These are phyloP conservation scores for Corydoras sp. DNA, from an alignment of 2,113 vertebrate genomes.

Conservation along the genomic window DNA sequence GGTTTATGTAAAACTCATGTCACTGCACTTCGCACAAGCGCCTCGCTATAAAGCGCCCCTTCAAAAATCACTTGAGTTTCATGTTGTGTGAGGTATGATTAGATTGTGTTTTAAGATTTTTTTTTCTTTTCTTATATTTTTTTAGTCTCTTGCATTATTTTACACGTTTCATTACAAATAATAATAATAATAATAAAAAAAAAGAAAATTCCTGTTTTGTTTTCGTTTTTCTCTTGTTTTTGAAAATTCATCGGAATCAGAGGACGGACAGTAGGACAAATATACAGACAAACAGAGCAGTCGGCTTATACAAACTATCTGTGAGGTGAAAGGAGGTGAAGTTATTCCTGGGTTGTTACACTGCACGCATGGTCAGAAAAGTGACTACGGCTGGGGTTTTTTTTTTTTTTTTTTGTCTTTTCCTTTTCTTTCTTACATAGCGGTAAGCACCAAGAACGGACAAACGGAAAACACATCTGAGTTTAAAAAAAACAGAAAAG, in stretches of 20 bases:
- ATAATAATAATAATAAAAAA: constrained; percentile 50
- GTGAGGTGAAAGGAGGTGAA: constrained; percentile 65
- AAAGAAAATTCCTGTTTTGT: constrained; percentile 61
- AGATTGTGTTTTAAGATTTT: constrained; percentile 62
- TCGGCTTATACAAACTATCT: constrained; percentile 65
- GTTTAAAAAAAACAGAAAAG: constrained; percentile 43
- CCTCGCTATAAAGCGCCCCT: constrained; percentile 57
- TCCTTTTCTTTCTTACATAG: constrained; percentile 68
- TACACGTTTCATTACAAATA: constrained; percentile 50
- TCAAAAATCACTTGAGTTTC: constrained; percentile 63
- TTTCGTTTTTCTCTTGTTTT: constrained; percentile 42
- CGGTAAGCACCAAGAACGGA: constrained; percentile 63
- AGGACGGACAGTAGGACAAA: constrained; percentile 65
- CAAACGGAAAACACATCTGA: constrained; percentile 41
- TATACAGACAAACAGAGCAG: constrained; percentile 62
- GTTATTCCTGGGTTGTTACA: constrained; percentile 46
- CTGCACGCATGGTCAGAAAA: constrained; percentile 74
- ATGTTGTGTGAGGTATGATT: constrained; percentile 75
- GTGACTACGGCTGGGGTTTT: constrained; percentile 63
- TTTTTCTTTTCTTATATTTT: constrained; percentile 44
- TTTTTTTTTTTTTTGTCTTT: constrained; percentile 20
- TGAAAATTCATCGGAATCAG: constrained; percentile 67
- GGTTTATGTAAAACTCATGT: constrained; percentile 48
- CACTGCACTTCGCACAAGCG: constrained; percentile 58
- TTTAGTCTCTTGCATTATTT: constrained; percentile 60